Evolutionary conservation across 2,888 invertebrate species (phyloP), one percentile per base, ranked within the genome.

Genomic region (Cryptus viduatorius): DNA sequence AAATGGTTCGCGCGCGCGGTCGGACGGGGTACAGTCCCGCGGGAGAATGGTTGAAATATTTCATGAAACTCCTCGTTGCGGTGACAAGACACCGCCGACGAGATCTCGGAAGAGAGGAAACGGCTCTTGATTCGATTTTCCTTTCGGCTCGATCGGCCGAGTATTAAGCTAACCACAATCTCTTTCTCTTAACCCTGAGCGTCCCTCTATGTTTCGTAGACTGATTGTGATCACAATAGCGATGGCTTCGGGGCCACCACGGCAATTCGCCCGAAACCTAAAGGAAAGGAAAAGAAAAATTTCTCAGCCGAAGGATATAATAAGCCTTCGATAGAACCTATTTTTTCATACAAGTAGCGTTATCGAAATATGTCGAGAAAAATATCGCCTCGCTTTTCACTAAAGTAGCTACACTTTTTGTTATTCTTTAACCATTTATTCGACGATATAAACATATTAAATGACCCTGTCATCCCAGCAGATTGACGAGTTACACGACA

Each of bases 41-140:
- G 79, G 79, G 83, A 83, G 61, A 69, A 83, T 79, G 61, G 69
- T 44, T 75, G 73, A 50, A 83, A 79, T 83, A 83, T 75, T 79
- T 73, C 64, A 67, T 82, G 67, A 48, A 14, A 24, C 44, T 14
- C 71, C 19, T 19, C 24, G 56, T 8, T 10, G 56, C 1, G 24
- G 56, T 3, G 56, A 56, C 19, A 4, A 10, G 3, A 56, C 19
- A 8, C 2, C 12, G 16, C 12, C 24, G 10, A 19, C 37, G 50
- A 59, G 61, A 19, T 46, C 46, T 31, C 56, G 67, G n/a, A 67
- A 24, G 24, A 3, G 24, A 24, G 24, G 24, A 59, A 80, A 14
- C 44, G 61, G 37, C 71, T 48, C 48, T 68, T 80, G 76, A 83
- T 76, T 83, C 76, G 71, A 80, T 80, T 76, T 83, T 76, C 53